Conservation (phyloP, 2,888 invertebrate genomes). For the Melitaea athalia region DNA sequence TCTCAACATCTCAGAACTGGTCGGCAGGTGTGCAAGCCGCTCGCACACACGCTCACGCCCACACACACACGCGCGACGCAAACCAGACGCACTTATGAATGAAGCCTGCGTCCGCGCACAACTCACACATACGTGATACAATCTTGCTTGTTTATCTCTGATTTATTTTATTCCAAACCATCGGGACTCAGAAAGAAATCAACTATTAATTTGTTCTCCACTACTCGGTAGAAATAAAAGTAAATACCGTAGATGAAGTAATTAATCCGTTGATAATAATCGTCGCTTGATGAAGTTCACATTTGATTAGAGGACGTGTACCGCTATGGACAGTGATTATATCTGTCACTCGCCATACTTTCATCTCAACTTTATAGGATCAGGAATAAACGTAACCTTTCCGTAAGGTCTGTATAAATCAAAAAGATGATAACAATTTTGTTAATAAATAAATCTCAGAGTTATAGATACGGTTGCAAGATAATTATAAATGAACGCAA, state of each 20-base stretch:
- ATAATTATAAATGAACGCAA: slow-evolving; percentile 22
- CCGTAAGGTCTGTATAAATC: slow-evolving; percentile 16
- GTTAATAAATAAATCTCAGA: slow-evolving; percentile 11
- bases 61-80: slow-evolving; percentile 50
- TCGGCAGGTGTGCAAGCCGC: slow-evolving; percentile 77
- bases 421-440: background rate
- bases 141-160: slow-evolving; percentile 78
- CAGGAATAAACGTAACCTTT: slow-evolving; percentile 25
- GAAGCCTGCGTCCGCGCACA: slow-evolving; percentile 59
- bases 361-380: slow-evolving; percentile 33
- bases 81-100: slow-evolving; percentile 77
- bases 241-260: slow-evolving; percentile 74
- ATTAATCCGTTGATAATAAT: slow-evolving; percentile 72
- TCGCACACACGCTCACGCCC: slow-evolving; percentile 49
- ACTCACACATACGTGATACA: slow-evolving; percentile 53
- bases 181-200: slow-evolving; percentile 70
- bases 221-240: slow-evolving; percentile 52
- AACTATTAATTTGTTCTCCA: slow-evolving; percentile 75
- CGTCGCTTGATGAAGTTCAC: slow-evolving; percentile 55
- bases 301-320: slow-evolving; percentile 45
- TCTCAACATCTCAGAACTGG: slow-evolving; percentile 82
- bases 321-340: slow-evolving; percentile 39
- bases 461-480: background rate
- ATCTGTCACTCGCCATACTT: slow-evolving; percentile 39
- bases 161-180: slow-evolving; percentile 78